Base-by-base conservation (phyloP, 2,797 vertebrate genomes). In the Eremophila alpestris region DNA sequence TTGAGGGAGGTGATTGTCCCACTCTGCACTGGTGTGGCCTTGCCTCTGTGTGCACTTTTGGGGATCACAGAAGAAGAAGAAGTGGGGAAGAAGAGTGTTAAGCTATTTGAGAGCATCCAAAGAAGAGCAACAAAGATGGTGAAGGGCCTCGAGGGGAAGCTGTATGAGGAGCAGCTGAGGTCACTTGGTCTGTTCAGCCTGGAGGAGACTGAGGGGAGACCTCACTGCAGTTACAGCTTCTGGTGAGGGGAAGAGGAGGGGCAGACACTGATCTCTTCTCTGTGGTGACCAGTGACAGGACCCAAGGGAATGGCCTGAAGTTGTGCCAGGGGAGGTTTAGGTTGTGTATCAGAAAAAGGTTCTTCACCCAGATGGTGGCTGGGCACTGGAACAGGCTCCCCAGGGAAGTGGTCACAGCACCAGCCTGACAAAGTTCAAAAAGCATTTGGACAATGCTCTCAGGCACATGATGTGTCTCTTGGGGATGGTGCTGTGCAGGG, bases 131-230 rank as follows among this genome's bases (percentile, higher is more conserved):
- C 3, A 23, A 58, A 34, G 32, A 17, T 5, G 2, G 1, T 6
- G 27, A 63, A 78, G 15, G 38, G 3, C 15, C 49, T 63, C 20
- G 32, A 86, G 17, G 19, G 1, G 49, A 55, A 70, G 49, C 49
- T 0, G 0, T 49, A 1, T 45, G 20, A 64, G 11, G 52, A n/a
- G 6, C 2, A 2, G 16, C 52, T 65, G 59, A 87, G 52, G n/a
- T 0, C n/a, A 30, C 20, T 30, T 9, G 52, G 11, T 29, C 45
- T n/a, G 20, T 51, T 65, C 52, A 51, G 29, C 41, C 65, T 43
- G 74, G 36, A 70, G 49, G 26, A 32, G 18, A 49, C 21, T 55
- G 49, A 70, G 9, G 13, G 17, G 21, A 62, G 22, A 41, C 4
- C 34, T 58, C 51, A 11, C 5, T 56, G 36, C 18, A 29, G 58